Evolutionary conservation across 2,888 invertebrate species (phyloP).

Genomic region (Pardosa pseudoannulata): DNA sequence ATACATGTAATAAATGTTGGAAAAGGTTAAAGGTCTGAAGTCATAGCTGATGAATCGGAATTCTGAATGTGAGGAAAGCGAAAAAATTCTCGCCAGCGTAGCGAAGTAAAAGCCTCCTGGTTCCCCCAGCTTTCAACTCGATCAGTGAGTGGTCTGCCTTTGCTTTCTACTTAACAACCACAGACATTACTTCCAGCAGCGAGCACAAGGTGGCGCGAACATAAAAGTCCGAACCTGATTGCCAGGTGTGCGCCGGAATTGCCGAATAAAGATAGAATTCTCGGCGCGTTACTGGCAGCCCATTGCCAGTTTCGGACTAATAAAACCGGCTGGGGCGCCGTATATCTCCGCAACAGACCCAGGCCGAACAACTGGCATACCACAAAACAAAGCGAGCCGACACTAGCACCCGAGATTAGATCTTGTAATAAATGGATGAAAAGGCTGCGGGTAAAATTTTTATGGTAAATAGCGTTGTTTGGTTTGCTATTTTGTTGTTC

Average conservation of each 20-base stretch:
- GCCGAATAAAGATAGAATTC: slow-evolving; percentile 72
- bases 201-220: slow-evolving; percentile 69
- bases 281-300: slow-evolving; percentile 69
- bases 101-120: slow-evolving; percentile 23
- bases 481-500: not conserved
- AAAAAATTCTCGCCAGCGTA: slow-evolving; percentile 15
- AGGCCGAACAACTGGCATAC: slow-evolving; percentile 64
- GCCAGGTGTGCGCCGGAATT: slow-evolving; percentile 69
- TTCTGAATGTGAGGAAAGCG: too few relatives aligned
- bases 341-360: slow-evolving; percentile 50
- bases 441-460: slow-evolving; percentile 69
- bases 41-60: too few relatives aligned
- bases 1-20: too few relatives aligned
- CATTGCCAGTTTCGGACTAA: slow-evolving; percentile 69
- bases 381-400: slow-evolving; percentile 71
- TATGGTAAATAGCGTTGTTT: slow-evolving; percentile 57
- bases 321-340: slow-evolving; percentile 65
- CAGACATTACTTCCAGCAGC: slow-evolving; percentile 71
- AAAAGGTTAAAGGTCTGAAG: too few relatives aligned
- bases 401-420: slow-evolving; percentile 57
- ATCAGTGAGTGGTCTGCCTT: slow-evolving; percentile 68
- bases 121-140: slow-evolving; percentile 23
- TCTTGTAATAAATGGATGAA: slow-evolving; percentile 66
- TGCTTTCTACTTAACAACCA: slow-evolving; percentile 71
- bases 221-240: slow-evolving; percentile 72